Base-by-base conservation (phyloP, 2,113 vertebrate species). In the Sylvietta virens region DNA sequence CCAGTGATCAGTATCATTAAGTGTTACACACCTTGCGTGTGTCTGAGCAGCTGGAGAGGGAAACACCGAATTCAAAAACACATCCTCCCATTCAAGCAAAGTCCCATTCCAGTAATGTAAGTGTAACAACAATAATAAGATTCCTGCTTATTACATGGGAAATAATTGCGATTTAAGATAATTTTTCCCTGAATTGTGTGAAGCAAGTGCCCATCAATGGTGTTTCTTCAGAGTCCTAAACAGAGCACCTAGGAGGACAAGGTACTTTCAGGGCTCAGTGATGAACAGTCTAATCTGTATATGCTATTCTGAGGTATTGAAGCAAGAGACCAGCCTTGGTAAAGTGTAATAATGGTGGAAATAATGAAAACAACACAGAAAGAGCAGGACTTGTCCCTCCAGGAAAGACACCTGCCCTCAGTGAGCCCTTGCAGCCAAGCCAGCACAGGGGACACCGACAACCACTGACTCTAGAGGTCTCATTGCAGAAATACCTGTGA, bases 381-480 rank as follows among this genome's bases (percentile, higher is more conserved):
- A 50, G 8, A 58, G 54, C 18, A 56, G 37, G 21, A 57, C 8
- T 24, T 79, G 60, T 28, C 80, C 33, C 72, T 66, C 31, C 45
- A 80, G 45, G 35, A 70, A 50, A 58, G 71, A 39, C 5, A 54
- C 15, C 23, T 2, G 2, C 45, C 50, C n/a, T 16, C 28, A 26
- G 44, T 0, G 1, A 84, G 54, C 30, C 17, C 47, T 27, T 4
- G 51, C 30, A 67, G 44, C 65, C 16, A 9, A n/a, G 48, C 35
- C 37, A 47, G 53, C 2, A 0, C 45, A 4, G 24, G 28, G 26
- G 20, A 76, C 51, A 35, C 3, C 0, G 1, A 72, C 8, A 10
- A 7, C 35, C 50, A 15, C 53, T 1, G 1, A 5, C 44, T 37
- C 54, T 21, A 0, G 0, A 47, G 24, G 18, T 82, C 72, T 71